Base-by-base conservation (phyloP, 2,888 invertebrate genomes). In the Drosophila dives region DNA sequence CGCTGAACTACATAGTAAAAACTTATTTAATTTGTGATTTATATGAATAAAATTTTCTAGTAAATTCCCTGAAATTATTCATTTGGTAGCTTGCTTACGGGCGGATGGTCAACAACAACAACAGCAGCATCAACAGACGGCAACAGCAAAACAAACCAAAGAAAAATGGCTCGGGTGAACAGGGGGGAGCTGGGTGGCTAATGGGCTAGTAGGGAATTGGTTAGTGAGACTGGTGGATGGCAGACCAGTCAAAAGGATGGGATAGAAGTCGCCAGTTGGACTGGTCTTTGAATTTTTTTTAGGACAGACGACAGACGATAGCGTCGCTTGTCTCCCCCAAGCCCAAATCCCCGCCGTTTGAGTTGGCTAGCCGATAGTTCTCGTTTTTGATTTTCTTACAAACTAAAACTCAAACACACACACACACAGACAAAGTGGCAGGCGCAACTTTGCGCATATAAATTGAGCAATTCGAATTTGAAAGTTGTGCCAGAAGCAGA, bases 1-100 rank as follows among this genome's bases (percentile, higher is more conserved):
- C 89, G 82, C 87, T 81, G 89, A 86, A 89, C 86, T 89, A 86
- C 75, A 87, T 86, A 89, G 86, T 86, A 86, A 86, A 86, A 86
- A 86, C 86, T 86, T 86, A 86, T 86, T 86, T 86, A 86, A 86
- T 86, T 86, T 86, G 86, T 86, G 86, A 86, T 86, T 86, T 86
- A 86, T 86, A 89, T 86, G 86, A 86, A 86, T 86, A 86, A 89
- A 86, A 89, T 83, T 90, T 78, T 83, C 79, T 81, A 86, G 89
- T 86, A 90, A 89, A 90, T 89, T 90, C 83, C 54, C 78, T 55
- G 79, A 87, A 89, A 89, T 89, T 89, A 89, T 89, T 90, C 90
- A 89, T 90, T 90, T 89, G 75, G 75, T 74, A 82, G 74, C 75
- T 64, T 64, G 76, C 83, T 72, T 62, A 80, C 80, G 69, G 67